Evolutionary conservation across 2,888 invertebrate genomes (phyloP), one percentile per base, ranked within the genome.

Genomic region (Acronicta aceris): DNA sequence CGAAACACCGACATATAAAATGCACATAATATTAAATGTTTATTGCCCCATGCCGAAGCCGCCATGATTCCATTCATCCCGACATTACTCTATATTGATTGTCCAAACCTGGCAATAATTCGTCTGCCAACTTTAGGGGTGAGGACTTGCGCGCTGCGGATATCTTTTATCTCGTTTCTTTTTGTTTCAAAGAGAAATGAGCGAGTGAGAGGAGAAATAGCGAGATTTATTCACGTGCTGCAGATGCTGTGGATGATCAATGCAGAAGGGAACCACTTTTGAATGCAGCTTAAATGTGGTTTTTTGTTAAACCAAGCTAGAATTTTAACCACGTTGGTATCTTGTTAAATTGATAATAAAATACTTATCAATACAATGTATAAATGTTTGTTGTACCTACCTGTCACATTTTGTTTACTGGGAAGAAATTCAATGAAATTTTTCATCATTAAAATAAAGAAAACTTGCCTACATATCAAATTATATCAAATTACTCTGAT

Each of bases 161-260:
- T 74, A 71, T 80, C 46, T 63, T 76, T 68, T 66, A 59, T 89
- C 89, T 68, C 79, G 50, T 57, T 89, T 86, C 17, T 16, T 53
- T 77, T 40, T 36, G 30, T 10, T 55, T 59, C 33, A 73, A 76
- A 74, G 65, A 62, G 62, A 67, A 62, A 62, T 21, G 84, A 71
- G 83, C 25, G 84, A 90, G 67, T 64, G 88, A 85, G 88, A 88
- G 72, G 73, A 72, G 60, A 49, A 53, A 67, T 38, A 55, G 67
- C 71, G 74, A 82, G 85, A 90, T 90, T 89, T 85, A 89, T 91
- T 89, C 90, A 89, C 86, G 81, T 84, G 87, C 84, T 90, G 89
- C 91, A 88, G 91, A 92, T 89, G 91, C 92, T 92, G 91, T 67
- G 89, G 79, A 71, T 45, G 49, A 66, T n/a, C 38, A 45, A 84